Evolutionary conservation across 2,797 vertebrate genomes (phyloP), one percentile per base, ranked within the genome.

Genomic region (Mallotus villosus): DNA sequence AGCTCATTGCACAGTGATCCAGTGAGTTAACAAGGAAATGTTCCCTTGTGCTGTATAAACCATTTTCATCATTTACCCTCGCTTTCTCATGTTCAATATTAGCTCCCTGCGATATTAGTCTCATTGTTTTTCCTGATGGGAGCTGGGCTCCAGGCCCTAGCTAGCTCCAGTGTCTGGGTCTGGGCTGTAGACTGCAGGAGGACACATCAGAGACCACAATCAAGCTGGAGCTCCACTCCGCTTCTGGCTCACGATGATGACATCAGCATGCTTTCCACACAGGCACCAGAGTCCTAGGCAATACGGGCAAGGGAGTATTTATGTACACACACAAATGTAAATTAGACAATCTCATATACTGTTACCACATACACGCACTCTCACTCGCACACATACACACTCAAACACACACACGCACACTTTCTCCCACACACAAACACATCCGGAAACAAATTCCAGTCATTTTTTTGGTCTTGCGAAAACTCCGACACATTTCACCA

Each of bases 401-500:
- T 27, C 24, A 19, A 46, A 29, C 27, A 19, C 25, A 79, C 74
- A 76, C 79, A 74, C 74, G 78, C 84, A 72, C 71, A 58, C 53
- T 29, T 17, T 1, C 5, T 22, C 12, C 46, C 53, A 66, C 37
- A 55, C 59, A 74, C 67, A 21, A 73, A 70, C 67, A 75, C 62
- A 60, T 24, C 21, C 27, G 49, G 74, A 84, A 86, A 88, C 74
- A 82, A 84, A 85, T 86, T 79, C 67, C 59, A 29, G 64, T 75
- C 74, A 63, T 83, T 85, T 81, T 85, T 41, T 86, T 74, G 79
- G 86, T 84, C 69, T 86, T 85, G 86, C 34, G 85, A 85, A 89
- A 86, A 84, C 85, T 88, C 85, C 12, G 74, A 84, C 82, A 81
- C 84, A 81, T 89, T 88, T 78, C 88, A 86, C 85, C 74, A 80